Evolutionary conservation across 2,113 vertebrate species (phyloP).

Genomic region (Gallinago media): DNA sequence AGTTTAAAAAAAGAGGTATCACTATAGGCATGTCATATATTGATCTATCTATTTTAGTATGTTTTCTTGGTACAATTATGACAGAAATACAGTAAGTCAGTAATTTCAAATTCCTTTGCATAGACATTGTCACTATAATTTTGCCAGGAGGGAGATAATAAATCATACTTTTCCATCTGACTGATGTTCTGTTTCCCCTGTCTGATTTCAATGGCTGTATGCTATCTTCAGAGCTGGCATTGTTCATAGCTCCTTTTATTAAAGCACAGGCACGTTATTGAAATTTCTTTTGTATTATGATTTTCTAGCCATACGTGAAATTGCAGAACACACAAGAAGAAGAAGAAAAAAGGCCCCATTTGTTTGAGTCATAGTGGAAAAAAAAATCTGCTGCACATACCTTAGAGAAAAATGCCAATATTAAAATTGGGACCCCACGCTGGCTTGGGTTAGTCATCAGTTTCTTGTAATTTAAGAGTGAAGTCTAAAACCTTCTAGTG

Average conservation of each 20-base stretch:
- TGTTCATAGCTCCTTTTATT: slow-evolving; percentile 63
- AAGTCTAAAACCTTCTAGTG: neutral
- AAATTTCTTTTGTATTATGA: slow-evolving; percentile 63
- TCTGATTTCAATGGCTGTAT: slow-evolving; percentile 46
- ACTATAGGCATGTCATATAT: neutral
- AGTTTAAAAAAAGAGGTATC: slow-evolving; percentile 24
- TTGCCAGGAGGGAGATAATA: slow-evolving; percentile 65
- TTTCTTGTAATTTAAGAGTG: slow-evolving; percentile 3
- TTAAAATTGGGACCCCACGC: neutral
- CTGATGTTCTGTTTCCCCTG: slow-evolving; percentile 56
- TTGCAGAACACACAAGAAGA: slow-evolving; percentile 51
- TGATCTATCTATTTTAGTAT: neutral
- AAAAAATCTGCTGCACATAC: neutral
- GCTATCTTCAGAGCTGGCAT: slow-evolving; percentile 53
- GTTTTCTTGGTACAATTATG: slow-evolving; percentile 38
- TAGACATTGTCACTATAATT: slow-evolving; percentile 46
- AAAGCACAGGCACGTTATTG: slow-evolving; percentile 55
- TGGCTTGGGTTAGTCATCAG: neutral
- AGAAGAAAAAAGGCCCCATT: neutral
- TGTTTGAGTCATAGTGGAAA: neutral
- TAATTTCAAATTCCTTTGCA: slow-evolving; percentile 63
- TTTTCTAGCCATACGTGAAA: slow-evolving; percentile 59
- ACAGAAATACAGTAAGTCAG: slow-evolving; percentile 63
- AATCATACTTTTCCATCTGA: slow-evolving; percentile 69
- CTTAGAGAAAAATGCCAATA: neutral